These are phyloP conservation scores for Rhinichthys klamathensis DNA, from an alignment of 2,113 vertebrate genomes.

Conservation along the genomic window DNA sequence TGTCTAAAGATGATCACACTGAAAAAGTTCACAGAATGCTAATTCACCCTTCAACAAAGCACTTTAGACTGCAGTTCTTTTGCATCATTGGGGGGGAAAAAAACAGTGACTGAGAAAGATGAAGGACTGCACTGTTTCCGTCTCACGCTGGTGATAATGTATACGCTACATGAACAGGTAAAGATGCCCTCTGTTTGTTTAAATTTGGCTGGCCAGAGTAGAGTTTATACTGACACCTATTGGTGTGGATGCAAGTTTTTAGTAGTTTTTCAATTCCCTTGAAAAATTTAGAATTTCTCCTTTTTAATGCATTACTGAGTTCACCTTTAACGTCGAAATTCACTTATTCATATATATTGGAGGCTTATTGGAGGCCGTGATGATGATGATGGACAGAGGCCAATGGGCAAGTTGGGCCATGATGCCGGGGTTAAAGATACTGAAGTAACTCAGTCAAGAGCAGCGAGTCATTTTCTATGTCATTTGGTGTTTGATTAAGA, in stretches of 20 bases:
- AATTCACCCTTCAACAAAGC: not conserved
- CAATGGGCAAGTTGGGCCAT: too few relatives aligned
- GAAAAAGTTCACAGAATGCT: not conserved
- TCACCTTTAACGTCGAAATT: not conserved
- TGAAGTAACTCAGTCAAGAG: too few relatives aligned
- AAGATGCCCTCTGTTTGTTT: not conserved
- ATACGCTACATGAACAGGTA: not conserved
- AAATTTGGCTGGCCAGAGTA: not conserved
- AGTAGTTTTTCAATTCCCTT: not conserved
- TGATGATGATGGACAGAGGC: too few relatives aligned
- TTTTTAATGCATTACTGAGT: not conserved
- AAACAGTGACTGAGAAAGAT: not conserved
- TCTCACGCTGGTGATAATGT: not conserved
- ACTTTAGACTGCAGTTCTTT: not conserved
- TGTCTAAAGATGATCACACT: not conserved
- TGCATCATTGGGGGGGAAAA: not conserved
- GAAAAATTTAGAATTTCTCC: not conserved
- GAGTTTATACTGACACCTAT: not conserved
- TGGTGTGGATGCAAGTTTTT: not conserved
- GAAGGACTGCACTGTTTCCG: not conserved
- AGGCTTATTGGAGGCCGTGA: too few relatives aligned
- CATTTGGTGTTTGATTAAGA: too few relatives aligned
- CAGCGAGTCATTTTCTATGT: too few relatives aligned
- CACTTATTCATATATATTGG: not conserved
- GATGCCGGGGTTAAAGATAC: too few relatives aligned